Base-by-base conservation (phyloP, 2,888 invertebrate genomes). In the Agrotis clavis region DNA sequence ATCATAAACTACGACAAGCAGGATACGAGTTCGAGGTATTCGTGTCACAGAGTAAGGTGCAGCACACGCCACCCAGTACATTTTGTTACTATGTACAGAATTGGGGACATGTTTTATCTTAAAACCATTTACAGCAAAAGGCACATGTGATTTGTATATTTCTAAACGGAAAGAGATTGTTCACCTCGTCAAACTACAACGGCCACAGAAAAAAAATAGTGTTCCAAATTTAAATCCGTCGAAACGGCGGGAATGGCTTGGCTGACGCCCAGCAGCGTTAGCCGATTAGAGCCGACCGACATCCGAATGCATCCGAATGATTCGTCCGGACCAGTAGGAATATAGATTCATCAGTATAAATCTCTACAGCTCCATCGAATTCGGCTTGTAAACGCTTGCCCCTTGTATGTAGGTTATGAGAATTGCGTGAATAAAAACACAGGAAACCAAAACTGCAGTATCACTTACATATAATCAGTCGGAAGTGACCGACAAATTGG, bases 201-300 rank as follows among this genome's bases (percentile, higher is more conserved):
- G 88, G 83, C 86, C 85, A 88, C 86, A 89, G 89, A 92, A 94
- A 95, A n/a, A 95, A 41, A 92, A 92, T 88, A 86, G 90, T 92
- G 94, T 92, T 96, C 95, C 94, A 95, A 96, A 95, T 93, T 94
- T 96, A 96, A 95, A 94, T 93, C 89, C 90, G 91, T 84, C 88
- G 91, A 91, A 92, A 91, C 93, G 93, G 90, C 92, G 94, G 94
- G 94, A 94, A 94, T 90, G 91, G 90, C 90, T 96, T 95, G 95
- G 95, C 96, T 90, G 87, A 86, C 92, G 93, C 94, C 96, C 96
- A 96, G 93, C 91, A 86, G 87, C 88, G 88, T 86, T 79, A 81
- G 72, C 90, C 91, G 92, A 91, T 90, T 88, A 88, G 82, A 87
- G 82, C 84, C 93, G 91, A 90, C 89, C 84, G 85, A 87, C 89